A percentile compares a stretch with the other conserved stretches of the same genome.
Conservation (phyloP, 2,113 vertebrate genomes). For the Myrmecobius fasciatus region DNA sequence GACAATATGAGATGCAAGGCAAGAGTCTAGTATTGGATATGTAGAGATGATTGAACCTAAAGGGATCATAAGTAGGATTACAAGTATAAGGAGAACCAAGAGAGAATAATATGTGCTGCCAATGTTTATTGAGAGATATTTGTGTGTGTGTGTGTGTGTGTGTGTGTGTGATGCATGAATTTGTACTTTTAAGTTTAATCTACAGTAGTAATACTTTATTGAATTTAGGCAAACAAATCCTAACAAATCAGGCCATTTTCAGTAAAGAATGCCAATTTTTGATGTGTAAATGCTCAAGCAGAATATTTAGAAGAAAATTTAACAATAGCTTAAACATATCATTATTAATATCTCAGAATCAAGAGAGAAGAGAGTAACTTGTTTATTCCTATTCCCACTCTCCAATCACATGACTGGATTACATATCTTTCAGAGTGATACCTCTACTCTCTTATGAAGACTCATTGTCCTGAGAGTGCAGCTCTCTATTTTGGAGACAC, state of each 20-base stretch:
- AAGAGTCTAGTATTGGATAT: neutral
- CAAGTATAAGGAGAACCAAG: neutral
- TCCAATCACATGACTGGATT: neutral
- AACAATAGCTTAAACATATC: neutral
- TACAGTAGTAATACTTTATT: neutral
- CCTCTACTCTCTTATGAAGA: neutral
- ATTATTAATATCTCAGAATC: neutral
- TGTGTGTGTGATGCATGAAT: neutral
- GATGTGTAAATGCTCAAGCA: no score
- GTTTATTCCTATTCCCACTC: neutral
- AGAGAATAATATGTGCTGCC: neutral
- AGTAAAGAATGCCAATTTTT: no score
- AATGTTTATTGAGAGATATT: neutral
- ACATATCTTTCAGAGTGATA: neutral
- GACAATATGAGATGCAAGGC: no score
- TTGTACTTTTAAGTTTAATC: neutral
- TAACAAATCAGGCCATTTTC: neutral
- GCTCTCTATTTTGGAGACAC: neutral
- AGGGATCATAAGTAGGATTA: neutral
- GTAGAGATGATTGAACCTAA: neutral
- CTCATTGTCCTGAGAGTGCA: neutral
- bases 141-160: no score
- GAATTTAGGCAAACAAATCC: neutral
- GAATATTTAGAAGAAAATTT: neutral
- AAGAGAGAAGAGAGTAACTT: neutral